Percentiles rank a stretch among this genome's conserved stretches.
Evolutionary conservation across 2,113 vertebrate species (phyloP).

Genomic region (Rhinopomastus cyanomelas): DNA sequence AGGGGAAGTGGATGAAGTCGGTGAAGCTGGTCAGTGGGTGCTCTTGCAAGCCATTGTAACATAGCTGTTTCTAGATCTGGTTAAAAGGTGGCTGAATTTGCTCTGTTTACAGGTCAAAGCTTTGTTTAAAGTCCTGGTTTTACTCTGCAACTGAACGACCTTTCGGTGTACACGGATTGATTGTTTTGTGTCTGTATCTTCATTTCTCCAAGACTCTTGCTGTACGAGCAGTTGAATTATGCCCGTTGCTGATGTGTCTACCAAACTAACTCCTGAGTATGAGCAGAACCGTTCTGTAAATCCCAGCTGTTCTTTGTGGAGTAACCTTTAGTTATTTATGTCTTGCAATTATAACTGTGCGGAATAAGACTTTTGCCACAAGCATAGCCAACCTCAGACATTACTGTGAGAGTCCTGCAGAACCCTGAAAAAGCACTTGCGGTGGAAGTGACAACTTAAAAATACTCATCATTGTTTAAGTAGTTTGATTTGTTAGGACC

Average conservation of each 20-base stretch:
- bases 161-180: constrained; percentile 78
- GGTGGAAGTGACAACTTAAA: constrained; percentile 59
- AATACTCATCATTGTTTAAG: constrained; percentile 72
- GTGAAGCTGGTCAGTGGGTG: constrained; percentile 68
- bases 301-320: constrained; percentile 77
- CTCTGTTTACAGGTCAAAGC: constrained; percentile 81
- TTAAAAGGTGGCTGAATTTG: constrained; percentile 77
- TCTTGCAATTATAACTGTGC: constrained; percentile 78
- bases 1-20: constrained; percentile 70
- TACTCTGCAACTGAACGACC: constrained; percentile 80
- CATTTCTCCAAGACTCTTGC: constrained; percentile 75
- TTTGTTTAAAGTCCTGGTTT: constrained; percentile 79
- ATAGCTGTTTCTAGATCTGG: constrained; percentile 76
- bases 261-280: constrained; percentile 76
- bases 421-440: constrained; percentile 27
- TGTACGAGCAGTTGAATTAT: constrained; percentile 78
- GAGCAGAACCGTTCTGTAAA: constrained; percentile 76
- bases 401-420: constrained; percentile 46
- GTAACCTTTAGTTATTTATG: constrained; percentile 76
- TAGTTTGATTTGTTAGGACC: constrained; percentile 76
- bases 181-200: constrained; percentile 80
- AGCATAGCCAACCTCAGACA: constrained; percentile 68
- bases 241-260: constrained; percentile 76
- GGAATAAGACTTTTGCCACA: constrained; percentile 79
- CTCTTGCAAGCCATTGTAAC: constrained; percentile 77